phyloP scores from a whole-genome alignment of 2,888 invertebrate genomes.

The Drosophila heteroneura region DNA sequence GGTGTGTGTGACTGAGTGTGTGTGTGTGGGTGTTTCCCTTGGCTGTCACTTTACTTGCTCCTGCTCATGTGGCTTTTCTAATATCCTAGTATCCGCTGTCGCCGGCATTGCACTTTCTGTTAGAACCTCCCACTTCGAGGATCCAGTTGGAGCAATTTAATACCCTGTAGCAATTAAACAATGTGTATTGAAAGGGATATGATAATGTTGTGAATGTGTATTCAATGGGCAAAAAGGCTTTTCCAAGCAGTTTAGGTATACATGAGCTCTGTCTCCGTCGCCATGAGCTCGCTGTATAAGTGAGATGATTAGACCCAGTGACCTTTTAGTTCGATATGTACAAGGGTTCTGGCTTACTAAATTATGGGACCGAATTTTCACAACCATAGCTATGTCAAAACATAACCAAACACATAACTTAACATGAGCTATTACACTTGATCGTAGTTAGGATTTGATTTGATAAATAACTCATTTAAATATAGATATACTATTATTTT shows the following conservation, averaged over 20 bases:
- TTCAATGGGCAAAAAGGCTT: not conserved
- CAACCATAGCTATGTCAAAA: not conserved
- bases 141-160: conserved; percentile 13
- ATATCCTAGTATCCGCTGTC: conserved; percentile 52
- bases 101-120: conserved; percentile 36
- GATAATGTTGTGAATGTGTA: not conserved
- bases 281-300: not conserved
- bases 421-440: not conserved
- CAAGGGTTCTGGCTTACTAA: not conserved
- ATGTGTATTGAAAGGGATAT: not conserved
- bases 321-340: not conserved
- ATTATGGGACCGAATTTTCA: not conserved
- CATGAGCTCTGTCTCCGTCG: not conserved
- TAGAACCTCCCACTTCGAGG: conserved; percentile 9
- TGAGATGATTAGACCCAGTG: not conserved
- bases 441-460: not conserved
- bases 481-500: too few relatives aligned
- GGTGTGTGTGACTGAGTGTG: not conserved
- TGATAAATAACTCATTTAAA: not conserved
- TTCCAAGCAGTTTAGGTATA: not conserved
- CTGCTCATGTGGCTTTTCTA: conserved; percentile 58
- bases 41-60: conserved; percentile 69
- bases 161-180: conserved; percentile 4
- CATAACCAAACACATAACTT: not conserved
- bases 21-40: conserved; percentile 46